Evolutionary conservation across 1,140 invertebrate genomes (phyloP).

Genomic region (Orchestia grillus): DNA sequence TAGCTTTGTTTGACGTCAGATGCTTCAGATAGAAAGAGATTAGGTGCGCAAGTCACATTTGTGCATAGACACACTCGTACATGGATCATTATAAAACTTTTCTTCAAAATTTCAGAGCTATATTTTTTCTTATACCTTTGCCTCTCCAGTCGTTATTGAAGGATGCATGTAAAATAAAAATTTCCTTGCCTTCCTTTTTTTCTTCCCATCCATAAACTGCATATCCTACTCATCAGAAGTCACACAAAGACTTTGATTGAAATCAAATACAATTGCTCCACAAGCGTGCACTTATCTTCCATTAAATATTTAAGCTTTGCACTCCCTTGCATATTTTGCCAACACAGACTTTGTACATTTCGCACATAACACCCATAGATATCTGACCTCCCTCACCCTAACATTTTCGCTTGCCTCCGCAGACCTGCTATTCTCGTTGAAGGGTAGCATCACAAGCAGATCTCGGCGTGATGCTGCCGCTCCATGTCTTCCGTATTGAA

Average conservation of each 20-base stretch:
- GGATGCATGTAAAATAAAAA: too few species aligned
- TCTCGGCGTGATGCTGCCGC: background rate
- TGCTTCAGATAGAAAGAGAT: background rate
- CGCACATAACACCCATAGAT: background rate
- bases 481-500: background rate
- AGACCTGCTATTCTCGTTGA: background rate
- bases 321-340: background rate
- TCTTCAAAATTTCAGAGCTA: too few species aligned
- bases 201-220: too few species aligned
- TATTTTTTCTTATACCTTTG: too few species aligned
- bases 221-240: too few species aligned
- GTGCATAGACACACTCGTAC: too few species aligned
- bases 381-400: background rate
- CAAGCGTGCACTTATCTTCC: background rate
- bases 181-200: too few species aligned
- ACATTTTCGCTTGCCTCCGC: background rate
- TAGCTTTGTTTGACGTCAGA: background rate
- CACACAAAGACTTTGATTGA: background rate
- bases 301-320: background rate
- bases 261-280: background rate
- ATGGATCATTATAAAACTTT: too few species aligned
- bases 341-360: background rate
- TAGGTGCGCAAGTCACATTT: too few species aligned
- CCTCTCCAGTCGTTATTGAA: too few species aligned
- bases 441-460: background rate